Evolutionary conservation across 2,888 invertebrate genomes (phyloP).

Genomic region (Philereme transversata): DNA sequence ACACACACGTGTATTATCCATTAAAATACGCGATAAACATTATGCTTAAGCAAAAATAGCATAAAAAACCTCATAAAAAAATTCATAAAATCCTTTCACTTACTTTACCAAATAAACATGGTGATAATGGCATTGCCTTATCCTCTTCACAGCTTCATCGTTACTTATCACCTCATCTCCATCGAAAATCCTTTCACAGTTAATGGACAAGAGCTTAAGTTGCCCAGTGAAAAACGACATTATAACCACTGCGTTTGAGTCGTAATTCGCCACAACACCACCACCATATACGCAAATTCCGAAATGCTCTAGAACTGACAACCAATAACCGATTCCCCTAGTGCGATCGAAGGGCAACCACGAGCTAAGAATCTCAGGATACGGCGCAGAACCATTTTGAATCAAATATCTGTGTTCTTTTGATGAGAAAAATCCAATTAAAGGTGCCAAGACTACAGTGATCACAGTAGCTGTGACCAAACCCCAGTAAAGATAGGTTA

Average conservation of each 20-base stretch:
- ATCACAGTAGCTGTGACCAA: constrained; percentile 62
- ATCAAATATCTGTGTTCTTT: constrained; percentile 42
- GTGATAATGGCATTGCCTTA: constrained; percentile 61
- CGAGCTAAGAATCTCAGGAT: constrained; percentile 73
- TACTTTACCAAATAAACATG: constrained; percentile 63
- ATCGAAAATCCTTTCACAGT: constrained; percentile 61
- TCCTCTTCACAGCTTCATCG: constrained; percentile 48
- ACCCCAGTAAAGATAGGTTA: constrained; percentile 66
- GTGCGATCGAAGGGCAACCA: constrained; percentile 65
- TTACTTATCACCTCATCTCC: constrained; percentile 42
- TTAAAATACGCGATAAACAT: too few relatives aligned
- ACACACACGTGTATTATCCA: too few relatives aligned
- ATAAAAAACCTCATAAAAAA: neutral
- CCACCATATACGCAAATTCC: constrained; percentile 69
- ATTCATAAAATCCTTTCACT: constrained; percentile 28
- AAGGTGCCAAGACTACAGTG: constrained; percentile 61
- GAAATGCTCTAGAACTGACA: constrained; percentile 52
- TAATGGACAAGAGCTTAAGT: constrained; percentile 57
- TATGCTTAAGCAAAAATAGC: too few relatives aligned
- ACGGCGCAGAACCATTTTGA: constrained; percentile 52
- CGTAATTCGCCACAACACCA: constrained; percentile 68
- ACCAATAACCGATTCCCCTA: constrained; percentile 60
- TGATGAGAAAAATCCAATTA: constrained; percentile 54
- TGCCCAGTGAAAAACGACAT: constrained; percentile 75
- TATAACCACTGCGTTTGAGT: constrained; percentile 66